Evolutionary conservation across 2,113 vertebrate genomes (phyloP).

Genomic region (Takifugu bimaculatus): DNA sequence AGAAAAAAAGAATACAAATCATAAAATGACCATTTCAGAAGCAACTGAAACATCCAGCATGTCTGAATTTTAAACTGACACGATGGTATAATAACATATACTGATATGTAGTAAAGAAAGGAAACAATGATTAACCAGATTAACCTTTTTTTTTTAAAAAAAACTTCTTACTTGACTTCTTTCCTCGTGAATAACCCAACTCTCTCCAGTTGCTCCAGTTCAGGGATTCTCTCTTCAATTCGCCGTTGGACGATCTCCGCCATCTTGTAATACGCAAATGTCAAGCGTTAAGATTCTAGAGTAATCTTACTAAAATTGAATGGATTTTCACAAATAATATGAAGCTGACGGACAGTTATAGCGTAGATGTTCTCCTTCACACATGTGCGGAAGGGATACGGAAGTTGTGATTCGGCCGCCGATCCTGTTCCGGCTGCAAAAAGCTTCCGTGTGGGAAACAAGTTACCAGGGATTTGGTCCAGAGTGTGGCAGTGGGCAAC

Average conservation of each 20-base stretch:
- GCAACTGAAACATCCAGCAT: neutral
- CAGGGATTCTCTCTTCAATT: slow-evolving; percentile 86
- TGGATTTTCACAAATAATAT: neutral
- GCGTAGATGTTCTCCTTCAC: neutral
- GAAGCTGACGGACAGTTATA: no score
- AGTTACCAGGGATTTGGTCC: neutral
- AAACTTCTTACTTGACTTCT: slow-evolving; percentile 82
- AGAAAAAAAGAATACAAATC: neutral
- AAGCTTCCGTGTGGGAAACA: neutral
- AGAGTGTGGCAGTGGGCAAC: no score
- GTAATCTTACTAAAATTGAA: neutral
- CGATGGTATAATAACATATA: no score
- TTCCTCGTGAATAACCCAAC: slow-evolving; percentile 84
- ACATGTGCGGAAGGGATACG: slow-evolving; percentile 69
- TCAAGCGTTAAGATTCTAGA: neutral
- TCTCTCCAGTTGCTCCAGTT: slow-evolving; percentile 89
- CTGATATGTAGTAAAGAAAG: no score
- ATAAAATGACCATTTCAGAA: neutral
- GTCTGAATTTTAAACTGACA: neutral
- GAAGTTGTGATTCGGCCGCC: slow-evolving; percentile 51
- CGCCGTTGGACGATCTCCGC: slow-evolving; percentile 87
- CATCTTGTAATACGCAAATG: slow-evolving; percentile 67
- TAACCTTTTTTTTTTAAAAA: neutral
- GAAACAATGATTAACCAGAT: no score
- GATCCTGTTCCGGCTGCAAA: slow-evolving; percentile 55